Evolutionary conservation across 2,888 invertebrate species (phyloP), one percentile per base, ranked within the genome.

Genomic region (Tethea ocularis): DNA sequence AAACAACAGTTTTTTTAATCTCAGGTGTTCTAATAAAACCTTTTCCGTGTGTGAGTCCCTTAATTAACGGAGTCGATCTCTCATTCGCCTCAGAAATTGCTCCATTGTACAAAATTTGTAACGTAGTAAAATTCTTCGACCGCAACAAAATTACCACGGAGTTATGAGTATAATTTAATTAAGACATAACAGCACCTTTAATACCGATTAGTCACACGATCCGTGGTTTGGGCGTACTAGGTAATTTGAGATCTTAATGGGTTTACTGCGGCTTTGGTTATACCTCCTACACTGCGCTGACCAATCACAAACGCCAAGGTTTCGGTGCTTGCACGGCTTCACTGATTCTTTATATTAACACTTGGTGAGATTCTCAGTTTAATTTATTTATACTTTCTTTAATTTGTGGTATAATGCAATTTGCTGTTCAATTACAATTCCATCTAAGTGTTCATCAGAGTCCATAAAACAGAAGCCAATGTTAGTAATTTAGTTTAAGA

Each of bases 131-230:
- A 84, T 85, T 83, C 80, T 78, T 82, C 79, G 80, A 84, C 85
- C 86, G 84, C 81, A 83, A 83, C 86, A 81, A 71, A 80, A 82
- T 87, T 84, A 83, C 83, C 75, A 77, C 75, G 80, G 82, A 86
- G 87, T 89, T 87, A 88, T 84, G 82, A 80, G 83, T 85, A 84
- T 90, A 91, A 91, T 91, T 91, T 88, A 93, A 93, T 93, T 91
- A 91, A 90, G 89, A 89, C 83, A 88, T 90, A 89, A 88, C 88
- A 88, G 84, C 87, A 86, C 86, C 86, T 88, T 87, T 89, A 89
- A 91, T 87, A 78, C 85, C 90, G 91, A 92, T 93, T 92, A 91
- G 92, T 90, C 91, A 91, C 89, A 91, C 91, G 80, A 86, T 83
- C 83, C 85, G 81, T 71, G 82, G 84, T 88, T 89, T 90, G 91